Conservation (phyloP, 2,888 invertebrate species). For the Camponotus fellah region DNA sequence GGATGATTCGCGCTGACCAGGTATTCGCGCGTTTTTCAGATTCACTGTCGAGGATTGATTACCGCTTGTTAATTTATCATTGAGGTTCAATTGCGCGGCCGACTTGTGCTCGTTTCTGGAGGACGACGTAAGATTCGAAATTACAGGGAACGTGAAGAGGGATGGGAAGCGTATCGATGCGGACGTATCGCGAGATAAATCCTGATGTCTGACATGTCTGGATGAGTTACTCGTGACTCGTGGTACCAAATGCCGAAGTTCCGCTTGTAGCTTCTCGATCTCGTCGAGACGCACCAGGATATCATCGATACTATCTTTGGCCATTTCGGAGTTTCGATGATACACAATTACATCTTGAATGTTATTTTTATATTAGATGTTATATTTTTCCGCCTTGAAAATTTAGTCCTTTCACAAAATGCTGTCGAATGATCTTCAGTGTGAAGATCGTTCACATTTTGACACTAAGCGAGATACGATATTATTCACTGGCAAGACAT, state of each 20-base stretch:
- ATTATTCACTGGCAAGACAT: neutral
- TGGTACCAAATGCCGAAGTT: constrained; percentile 67
- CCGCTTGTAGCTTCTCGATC: constrained; percentile 71
- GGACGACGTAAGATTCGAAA: constrained; percentile 17
- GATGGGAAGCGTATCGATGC: constrained; percentile 39
- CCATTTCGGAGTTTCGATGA: constrained; percentile 38
- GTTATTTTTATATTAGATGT: neutral
- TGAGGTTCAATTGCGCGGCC: constrained; percentile 16
- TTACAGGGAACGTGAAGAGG: constrained; percentile 37
- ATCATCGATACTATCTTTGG: constrained; percentile 55
- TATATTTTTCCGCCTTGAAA: neutral
- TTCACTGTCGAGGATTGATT: constrained; percentile 1
- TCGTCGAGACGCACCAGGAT: constrained; percentile 69
- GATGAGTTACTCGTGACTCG: constrained; percentile 30
- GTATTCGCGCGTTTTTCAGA: neutral
- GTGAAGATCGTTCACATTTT: constrained; percentile 27
- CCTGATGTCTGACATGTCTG: neutral
- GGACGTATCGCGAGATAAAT: constrained; percentile 10
- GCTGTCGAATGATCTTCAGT: constrained; percentile 7
- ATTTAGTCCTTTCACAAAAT: constrained; percentile 1
- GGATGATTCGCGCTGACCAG: neutral
- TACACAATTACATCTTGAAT: constrained; percentile 12
- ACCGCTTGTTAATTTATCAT: neutral
- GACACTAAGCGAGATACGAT: constrained; percentile 26
- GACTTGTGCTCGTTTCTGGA: constrained; percentile 29